Conservation (phyloP, 2,888 invertebrate genomes). For the Chironomus riparius region DNA sequence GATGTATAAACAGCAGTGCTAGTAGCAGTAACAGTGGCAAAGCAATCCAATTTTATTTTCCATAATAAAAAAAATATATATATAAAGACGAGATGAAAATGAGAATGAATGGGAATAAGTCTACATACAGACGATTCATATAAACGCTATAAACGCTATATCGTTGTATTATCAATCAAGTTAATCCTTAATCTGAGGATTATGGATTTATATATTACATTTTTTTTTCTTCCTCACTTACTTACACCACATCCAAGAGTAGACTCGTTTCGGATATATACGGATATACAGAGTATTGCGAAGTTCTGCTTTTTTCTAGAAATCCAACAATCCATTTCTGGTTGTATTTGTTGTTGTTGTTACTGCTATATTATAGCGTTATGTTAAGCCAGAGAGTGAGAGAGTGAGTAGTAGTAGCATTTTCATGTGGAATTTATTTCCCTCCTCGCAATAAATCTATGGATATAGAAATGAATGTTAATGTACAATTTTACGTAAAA, state of each 20-base stretch:
- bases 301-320: neutral
- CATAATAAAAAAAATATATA: too few relatives aligned
- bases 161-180: constrained; percentile 28
- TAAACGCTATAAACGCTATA: constrained; percentile 19
- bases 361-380: neutral
- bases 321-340: neutral
- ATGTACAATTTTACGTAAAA: constrained; percentile 2
- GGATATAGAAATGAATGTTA: constrained; percentile 26
- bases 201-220: constrained; percentile 28
- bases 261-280: constrained; percentile 4
- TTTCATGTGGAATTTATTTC: constrained; percentile 18
- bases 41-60: too few relatives aligned
- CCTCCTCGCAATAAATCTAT: constrained; percentile 24
- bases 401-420: neutral
- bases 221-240: neutral
- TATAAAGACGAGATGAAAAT: neutral
- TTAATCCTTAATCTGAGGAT: constrained; percentile 28
- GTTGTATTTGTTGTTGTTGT: neutral
- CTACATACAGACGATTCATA: neutral
- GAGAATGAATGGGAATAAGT: neutral
- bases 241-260: neutral
- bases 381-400: neutral
- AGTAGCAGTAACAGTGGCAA: too few relatives aligned
- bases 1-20: neutral
- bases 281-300: neutral